phyloP scores from a whole-genome alignment of 2,113 vertebrate genomes.

The Taurulus bubalis region DNA sequence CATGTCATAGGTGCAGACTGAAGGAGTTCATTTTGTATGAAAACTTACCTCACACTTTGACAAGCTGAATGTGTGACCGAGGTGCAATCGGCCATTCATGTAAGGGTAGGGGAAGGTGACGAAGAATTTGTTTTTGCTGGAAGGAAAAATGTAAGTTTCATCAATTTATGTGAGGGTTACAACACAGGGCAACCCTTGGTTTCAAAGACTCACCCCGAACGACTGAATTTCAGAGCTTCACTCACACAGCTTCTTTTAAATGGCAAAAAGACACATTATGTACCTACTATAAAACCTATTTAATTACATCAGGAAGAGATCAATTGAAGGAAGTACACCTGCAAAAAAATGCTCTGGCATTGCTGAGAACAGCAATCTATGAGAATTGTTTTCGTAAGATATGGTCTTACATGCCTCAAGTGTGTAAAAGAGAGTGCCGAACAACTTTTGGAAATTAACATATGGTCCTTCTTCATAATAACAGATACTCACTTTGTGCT shows the following conservation, averaged over 20 bases:
- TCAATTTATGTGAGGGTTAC: not conserved
- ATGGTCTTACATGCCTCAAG: not conserved
- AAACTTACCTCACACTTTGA: conserved; percentile 96
- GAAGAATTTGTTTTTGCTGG: conserved; percentile 92
- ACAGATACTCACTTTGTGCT: conserved; percentile 73
- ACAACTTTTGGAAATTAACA: not conserved
- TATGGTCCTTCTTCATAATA: not conserved
- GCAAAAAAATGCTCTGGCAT: conserved; percentile 6
- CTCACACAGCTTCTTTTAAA: not conserved
- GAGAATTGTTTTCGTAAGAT: not conserved
- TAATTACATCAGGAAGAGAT: not conserved
- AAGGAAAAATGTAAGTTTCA: conserved; percentile 1
- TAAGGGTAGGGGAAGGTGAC: conserved; percentile 97
- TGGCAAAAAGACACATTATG: not conserved
- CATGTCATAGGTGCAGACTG: not conserved
- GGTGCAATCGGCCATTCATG: conserved; percentile 97
- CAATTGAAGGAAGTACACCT: not conserved
- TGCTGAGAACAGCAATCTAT: not conserved
- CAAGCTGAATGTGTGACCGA: conserved; percentile 96
- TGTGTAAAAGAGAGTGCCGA: not conserved
- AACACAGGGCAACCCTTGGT: not conserved
- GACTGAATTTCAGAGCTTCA: not conserved
- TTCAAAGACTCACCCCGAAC: not conserved
- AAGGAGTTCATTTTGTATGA: not conserved
- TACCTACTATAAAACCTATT: not conserved